These are phyloP conservation scores for Grus americana DNA, from an alignment of 2,113 vertebrate species.

Conservation along the genomic window DNA sequence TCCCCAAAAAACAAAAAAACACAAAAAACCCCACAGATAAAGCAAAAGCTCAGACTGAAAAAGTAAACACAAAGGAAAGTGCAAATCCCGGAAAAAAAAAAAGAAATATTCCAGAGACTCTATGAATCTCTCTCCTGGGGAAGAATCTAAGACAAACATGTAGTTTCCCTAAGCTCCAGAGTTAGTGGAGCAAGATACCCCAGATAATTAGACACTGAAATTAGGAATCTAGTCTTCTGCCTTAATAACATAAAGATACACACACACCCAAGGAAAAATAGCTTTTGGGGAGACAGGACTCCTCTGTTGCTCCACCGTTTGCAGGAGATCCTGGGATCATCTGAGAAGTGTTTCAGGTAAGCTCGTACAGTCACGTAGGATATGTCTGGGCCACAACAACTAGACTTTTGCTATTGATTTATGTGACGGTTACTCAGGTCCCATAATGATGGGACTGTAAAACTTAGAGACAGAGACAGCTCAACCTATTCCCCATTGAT, in stretches of 20 bases:
- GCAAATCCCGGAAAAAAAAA: neutral
- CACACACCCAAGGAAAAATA: neutral
- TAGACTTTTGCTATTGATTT: neutral
- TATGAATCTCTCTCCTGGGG: neutral
- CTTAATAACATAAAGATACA: neutral
- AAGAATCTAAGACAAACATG: neutral
- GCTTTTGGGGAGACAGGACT: neutral
- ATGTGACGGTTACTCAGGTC: neutral
- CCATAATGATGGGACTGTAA: neutral
- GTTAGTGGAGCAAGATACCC: neutral
- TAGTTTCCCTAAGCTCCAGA: neutral
- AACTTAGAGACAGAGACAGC: neutral
- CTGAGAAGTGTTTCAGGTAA: neutral
- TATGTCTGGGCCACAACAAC: rapidly evolving
- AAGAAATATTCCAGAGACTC: neutral
- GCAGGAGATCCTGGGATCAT: neutral
- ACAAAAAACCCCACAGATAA: neutral
- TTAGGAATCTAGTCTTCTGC: neutral
- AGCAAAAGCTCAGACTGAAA: neutral
- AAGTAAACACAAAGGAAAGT: neutral
- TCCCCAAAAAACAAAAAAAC: neutral
- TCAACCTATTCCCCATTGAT: neutral
- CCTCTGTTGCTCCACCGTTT: neutral
- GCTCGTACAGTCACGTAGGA: rapidly evolving
- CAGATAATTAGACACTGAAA: neutral